These are phyloP conservation scores for Himalopsyche phryganea DNA, from an alignment of 1,140 invertebrate genomes.

Conservation along the genomic window DNA sequence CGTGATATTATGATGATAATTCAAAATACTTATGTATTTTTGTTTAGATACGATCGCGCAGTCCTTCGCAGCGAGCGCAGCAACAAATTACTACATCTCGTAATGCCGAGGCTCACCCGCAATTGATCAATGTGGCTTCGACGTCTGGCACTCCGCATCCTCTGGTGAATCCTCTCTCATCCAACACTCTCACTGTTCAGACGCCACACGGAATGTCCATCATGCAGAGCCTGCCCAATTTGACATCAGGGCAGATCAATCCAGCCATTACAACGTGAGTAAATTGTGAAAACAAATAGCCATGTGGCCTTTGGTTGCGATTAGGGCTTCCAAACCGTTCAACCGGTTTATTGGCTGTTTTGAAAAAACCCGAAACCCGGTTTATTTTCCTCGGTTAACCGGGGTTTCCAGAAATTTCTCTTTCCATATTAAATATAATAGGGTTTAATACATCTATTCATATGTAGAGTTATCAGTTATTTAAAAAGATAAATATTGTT, in stretches of 20 bases:
- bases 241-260: conserved; percentile 40
- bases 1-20: too few species aligned
- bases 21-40: background rate
- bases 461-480: too few species aligned
- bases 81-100: background rate
- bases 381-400: too few species aligned
- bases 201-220: conserved; percentile 59
- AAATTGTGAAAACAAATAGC: too few species aligned
- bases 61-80: background rate
- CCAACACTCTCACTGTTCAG: conserved; percentile 72
- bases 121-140: background rate
- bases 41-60: background rate
- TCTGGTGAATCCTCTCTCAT: conserved; percentile 20
- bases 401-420: too few species aligned
- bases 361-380: too few species aligned
- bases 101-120: background rate
- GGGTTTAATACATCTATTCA: too few species aligned
- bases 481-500: too few species aligned
- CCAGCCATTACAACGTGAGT: conserved; percentile 1
- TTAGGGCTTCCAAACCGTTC: too few species aligned
- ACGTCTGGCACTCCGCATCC: conserved; percentile 4
- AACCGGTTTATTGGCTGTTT: too few species aligned
- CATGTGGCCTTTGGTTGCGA: too few species aligned
- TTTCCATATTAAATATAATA: too few species aligned
- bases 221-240: conserved; percentile 71